These are phyloP conservation scores for Clistopyga incitator DNA, from an alignment of 2,888 invertebrate species.

Conservation along the genomic window DNA sequence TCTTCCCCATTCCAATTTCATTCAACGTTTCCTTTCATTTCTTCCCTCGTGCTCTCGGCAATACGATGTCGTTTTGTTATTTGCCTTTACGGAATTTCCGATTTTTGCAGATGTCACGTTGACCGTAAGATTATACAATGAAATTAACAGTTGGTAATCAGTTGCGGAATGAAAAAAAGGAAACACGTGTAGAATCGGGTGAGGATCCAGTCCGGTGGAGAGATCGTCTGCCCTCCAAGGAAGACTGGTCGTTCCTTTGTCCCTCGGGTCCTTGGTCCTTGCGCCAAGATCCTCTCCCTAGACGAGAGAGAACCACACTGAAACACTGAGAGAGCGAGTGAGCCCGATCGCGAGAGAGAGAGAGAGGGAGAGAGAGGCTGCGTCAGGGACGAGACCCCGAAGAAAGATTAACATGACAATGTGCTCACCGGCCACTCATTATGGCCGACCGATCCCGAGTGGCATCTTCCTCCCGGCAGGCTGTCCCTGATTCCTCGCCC, in stretches of 20 bases:
- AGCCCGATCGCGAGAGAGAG: constrained; percentile 20
- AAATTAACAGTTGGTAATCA: constrained; percentile 37
- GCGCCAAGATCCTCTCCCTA: constrained; percentile 70
- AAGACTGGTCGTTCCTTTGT: constrained; percentile 81
- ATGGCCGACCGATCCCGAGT: constrained; percentile 75
- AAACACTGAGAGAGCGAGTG: constrained; percentile 51
- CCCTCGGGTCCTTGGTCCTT: constrained; percentile 74
- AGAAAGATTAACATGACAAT: constrained; percentile 82
- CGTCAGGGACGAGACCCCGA: constrained; percentile 61
- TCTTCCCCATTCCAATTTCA: constrained; percentile 10
- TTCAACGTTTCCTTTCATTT: constrained; percentile 24
- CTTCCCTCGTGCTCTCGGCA: neutral
- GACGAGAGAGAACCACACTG: constrained; percentile 68
- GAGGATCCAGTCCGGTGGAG: constrained; percentile 48
- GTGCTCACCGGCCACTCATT: constrained; percentile 82
- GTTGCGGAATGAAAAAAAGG: neutral
- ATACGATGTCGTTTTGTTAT: neutral
- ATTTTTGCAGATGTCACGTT: neutral
- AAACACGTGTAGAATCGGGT: constrained; percentile 40
- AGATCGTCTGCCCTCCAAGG: constrained; percentile 69
- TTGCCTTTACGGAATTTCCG: neutral
- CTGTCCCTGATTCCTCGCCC: constrained; percentile 56
- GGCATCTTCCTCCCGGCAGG: constrained; percentile 65
- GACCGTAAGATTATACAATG: constrained; percentile 10
- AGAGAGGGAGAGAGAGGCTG: constrained; percentile 33